These are phyloP conservation scores for Hemichromis elongatus DNA, from an alignment of 2,113 vertebrate species.

Conservation along the genomic window DNA sequence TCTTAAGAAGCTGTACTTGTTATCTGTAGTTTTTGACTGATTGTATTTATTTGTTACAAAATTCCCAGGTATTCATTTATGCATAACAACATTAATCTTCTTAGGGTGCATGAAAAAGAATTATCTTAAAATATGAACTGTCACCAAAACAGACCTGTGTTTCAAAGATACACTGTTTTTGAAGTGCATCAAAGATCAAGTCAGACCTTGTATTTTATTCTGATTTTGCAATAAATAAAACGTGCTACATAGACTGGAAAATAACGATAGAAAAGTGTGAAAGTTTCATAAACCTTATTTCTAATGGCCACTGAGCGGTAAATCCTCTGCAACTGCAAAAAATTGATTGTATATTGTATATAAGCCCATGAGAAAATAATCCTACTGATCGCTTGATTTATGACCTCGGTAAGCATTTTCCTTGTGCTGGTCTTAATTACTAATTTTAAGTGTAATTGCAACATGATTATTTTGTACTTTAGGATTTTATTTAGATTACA, in stretches of 20 bases:
- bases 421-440: not conserved
- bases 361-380: not conserved
- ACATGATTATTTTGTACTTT: not conserved
- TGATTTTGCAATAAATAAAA: not conserved
- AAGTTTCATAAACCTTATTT: not conserved
- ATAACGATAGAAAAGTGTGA: not conserved
- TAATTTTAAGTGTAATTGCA: too few relatives aligned
- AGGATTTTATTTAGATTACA: not conserved
- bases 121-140: not conserved
- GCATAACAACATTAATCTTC: not conserved
- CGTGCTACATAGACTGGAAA: not conserved
- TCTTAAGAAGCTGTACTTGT: not conserved
- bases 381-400: not conserved
- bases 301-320: not conserved
- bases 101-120: not conserved
- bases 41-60: not conserved
- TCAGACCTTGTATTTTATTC: not conserved
- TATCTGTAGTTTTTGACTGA: not conserved
- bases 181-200: not conserved
- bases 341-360: not conserved
- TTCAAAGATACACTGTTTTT: not conserved
- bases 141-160: not conserved
- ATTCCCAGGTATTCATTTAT: not conserved
- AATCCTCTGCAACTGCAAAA: not conserved
- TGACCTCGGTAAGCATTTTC: not conserved